Percentiles rank a stretch among this genome's conserved stretches.
Conservation (phyloP, 2,797 vertebrate genomes). For the Petrocephalus schoutedeni region DNA sequence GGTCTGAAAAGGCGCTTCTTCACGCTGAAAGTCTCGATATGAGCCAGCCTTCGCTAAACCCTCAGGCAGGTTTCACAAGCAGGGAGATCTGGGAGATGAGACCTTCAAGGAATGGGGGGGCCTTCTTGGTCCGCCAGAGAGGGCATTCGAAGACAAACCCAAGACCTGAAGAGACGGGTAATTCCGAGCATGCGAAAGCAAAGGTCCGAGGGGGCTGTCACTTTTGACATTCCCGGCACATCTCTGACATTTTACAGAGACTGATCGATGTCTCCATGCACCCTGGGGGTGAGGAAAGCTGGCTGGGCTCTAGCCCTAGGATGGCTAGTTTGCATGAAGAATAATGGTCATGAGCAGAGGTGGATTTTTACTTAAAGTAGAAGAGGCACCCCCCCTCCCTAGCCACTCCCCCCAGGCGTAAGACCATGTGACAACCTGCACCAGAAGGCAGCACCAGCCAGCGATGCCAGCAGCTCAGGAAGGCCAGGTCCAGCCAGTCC, state of each 20-base stretch:
- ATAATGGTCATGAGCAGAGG: neutral
- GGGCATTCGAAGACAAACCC: neutral
- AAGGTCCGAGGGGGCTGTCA: neutral
- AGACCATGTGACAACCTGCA: neutral
- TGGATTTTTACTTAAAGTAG: neutral
- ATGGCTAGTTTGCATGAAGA: neutral
- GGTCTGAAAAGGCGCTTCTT: neutral
- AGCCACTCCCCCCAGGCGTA: neutral
- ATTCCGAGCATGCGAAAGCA: neutral
- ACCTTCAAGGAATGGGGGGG: neutral
- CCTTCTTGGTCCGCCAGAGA: neutral
- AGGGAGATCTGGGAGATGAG: neutral
- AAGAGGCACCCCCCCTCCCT: neutral
- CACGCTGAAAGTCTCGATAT: neutral
- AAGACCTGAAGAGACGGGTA: neutral
- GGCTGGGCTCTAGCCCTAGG: too few relatives aligned
- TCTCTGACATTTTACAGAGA: neutral
- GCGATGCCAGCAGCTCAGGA: neutral
- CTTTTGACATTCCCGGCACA: neutral
- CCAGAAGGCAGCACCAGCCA: neutral
- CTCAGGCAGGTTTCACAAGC: neutral
- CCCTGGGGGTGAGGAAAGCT: neutral
- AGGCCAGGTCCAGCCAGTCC: neutral
- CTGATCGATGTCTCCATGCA: neutral
- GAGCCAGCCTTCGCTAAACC: neutral